Percentiles rank a stretch among this genome's conserved stretches.
Evolutionary conservation across 1,140 invertebrate species (phyloP).

Genomic region (Delia radicum): DNA sequence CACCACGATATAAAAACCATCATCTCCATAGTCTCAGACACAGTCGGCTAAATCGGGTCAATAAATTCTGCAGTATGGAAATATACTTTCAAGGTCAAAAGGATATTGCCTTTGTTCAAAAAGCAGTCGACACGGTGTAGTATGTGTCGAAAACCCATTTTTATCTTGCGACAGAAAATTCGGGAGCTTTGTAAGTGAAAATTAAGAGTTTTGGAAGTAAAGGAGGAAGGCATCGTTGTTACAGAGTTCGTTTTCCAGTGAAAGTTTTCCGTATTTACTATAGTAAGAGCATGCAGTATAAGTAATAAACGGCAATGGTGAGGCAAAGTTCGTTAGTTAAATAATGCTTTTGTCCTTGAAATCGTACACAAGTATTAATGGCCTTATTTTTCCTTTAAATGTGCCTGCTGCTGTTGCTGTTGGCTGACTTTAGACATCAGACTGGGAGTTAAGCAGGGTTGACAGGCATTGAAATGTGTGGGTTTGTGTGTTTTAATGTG

Average conservation of each 20-base stretch:
- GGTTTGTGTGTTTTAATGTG: neutral
- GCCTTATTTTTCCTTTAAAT: conserved; percentile 7
- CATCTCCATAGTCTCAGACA: conserved; percentile 8
- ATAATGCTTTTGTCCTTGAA: conserved; percentile 22
- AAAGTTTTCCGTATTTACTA: conserved; percentile 1
- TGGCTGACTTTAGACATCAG: neutral
- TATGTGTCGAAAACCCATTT: neutral
- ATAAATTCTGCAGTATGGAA: conserved; percentile 53
- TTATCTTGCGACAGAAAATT: neutral
- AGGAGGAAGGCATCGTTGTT: neutral
- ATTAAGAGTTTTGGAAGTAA: no score
- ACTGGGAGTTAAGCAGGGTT: neutral
- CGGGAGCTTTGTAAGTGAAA: neutral
- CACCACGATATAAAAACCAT: neutral
- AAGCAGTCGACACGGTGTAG: neutral
- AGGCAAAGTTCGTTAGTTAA: conserved; percentile 16
- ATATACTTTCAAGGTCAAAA: conserved; percentile 55
- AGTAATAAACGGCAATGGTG: neutral
- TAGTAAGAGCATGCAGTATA: no score
- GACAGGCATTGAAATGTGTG: neutral
- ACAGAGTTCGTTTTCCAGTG: neutral
- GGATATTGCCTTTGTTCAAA: conserved; percentile 46
- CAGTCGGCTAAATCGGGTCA: conserved; percentile 37
- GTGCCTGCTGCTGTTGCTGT: neutral
- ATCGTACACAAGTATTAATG: conserved; percentile 9